Conservation (phyloP, 2,113 vertebrate species). For the Triplophysa rosa region DNA sequence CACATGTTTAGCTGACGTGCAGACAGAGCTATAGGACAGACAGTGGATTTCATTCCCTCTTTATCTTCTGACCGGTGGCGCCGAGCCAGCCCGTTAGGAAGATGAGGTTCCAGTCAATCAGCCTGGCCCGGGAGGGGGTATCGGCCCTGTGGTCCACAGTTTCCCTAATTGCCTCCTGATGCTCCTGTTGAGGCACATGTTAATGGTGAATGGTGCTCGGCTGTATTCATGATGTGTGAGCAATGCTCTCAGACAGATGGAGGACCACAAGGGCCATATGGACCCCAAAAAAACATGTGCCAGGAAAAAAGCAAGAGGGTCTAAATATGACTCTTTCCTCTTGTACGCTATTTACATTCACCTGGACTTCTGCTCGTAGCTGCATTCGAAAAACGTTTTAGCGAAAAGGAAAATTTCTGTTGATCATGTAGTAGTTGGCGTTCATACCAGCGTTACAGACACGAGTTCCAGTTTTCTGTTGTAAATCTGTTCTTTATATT, state of each 20-base stretch:
- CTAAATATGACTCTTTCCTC: background rate
- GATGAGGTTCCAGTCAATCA: constrained; percentile 84
- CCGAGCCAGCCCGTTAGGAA: constrained; percentile 78
- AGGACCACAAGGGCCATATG: constrained; percentile 52
- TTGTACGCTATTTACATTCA: background rate
- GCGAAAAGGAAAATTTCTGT: too few species aligned
- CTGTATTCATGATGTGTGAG: constrained; percentile 60
- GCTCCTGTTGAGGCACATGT: constrained; percentile 73
- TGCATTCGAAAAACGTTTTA: too few species aligned
- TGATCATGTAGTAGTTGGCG: too few species aligned
- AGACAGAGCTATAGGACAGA: background rate
- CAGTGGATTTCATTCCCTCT: constrained; percentile 50
- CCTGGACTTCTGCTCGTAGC: too few species aligned
- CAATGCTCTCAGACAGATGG: constrained; percentile 73
- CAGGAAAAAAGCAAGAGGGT: constrained; percentile 46
- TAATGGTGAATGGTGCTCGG: constrained; percentile 60
- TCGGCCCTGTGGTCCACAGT: constrained; percentile 33
- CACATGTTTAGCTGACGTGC: background rate
- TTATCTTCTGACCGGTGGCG: constrained; percentile 67
- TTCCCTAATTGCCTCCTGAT: constrained; percentile 71
- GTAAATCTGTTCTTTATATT: too few species aligned
- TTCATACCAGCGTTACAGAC: too few species aligned
- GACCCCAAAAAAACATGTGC: constrained; percentile 27
- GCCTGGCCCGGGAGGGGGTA: constrained; percentile 64
- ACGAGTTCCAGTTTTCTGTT: too few species aligned